These are phyloP conservation scores for Hermaeophaga mercurialis DNA, from an alignment of 2,888 invertebrate species.

Conservation along the genomic window DNA sequence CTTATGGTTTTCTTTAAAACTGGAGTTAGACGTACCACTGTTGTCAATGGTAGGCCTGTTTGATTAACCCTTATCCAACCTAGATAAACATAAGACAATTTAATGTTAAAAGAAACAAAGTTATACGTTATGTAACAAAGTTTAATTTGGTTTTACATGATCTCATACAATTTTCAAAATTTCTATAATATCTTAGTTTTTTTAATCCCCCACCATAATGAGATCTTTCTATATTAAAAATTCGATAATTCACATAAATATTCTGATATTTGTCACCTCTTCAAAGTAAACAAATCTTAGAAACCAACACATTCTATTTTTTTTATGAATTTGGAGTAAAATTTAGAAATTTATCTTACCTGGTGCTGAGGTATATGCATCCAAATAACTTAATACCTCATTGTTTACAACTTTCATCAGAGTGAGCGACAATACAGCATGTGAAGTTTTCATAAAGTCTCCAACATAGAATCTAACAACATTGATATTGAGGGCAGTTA, in stretches of 20 bases:
- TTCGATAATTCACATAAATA: no score
- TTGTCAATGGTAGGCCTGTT: slow-evolving; percentile 16
- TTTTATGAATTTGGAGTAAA: no score
- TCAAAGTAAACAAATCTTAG: no score
- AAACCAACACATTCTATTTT: no score
- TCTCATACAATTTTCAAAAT: no score
- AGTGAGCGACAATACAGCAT: slow-evolving; percentile 62
- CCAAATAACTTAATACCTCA: slow-evolving; percentile 63
- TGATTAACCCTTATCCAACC: slow-evolving; percentile 43
- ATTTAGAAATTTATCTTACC: slow-evolving; percentile 53
- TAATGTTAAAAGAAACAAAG: background rate
- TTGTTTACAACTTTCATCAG: slow-evolving; percentile 63
- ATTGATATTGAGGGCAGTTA: slow-evolving; percentile 40
- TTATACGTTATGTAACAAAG: no score
- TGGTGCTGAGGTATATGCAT: slow-evolving; percentile 64
- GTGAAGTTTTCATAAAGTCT: slow-evolving; percentile 37
- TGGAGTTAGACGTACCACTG: slow-evolving; percentile 25
- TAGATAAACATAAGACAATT: slow-evolving; percentile 18
- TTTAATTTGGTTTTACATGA: no score
- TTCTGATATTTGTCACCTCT: no score
- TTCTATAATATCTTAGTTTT: no score
- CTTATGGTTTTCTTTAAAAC: slow-evolving; percentile 37
- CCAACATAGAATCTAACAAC: slow-evolving; percentile 42
- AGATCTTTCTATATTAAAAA: no score
- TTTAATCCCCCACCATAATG: no score